Conservation (phyloP, 1,140 invertebrate genomes). For the Habropoda laboriosa region DNA sequence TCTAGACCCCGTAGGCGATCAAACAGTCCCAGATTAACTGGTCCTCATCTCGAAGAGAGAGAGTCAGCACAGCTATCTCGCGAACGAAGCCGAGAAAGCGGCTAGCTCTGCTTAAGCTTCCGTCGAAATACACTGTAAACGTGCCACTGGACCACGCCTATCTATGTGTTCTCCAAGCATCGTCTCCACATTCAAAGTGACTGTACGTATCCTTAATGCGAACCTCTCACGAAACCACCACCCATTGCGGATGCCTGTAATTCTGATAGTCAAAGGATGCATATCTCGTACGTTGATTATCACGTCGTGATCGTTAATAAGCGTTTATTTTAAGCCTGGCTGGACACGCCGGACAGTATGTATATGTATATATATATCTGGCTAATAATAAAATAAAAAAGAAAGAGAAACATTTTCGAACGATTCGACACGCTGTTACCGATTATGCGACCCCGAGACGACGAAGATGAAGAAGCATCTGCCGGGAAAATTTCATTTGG, state of each 20-base stretch:
- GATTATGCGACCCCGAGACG: no score
- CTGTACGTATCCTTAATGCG: constrained; percentile 1
- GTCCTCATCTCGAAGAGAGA: constrained; percentile 49
- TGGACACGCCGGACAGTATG: no score
- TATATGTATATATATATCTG: no score
- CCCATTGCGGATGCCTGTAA: constrained; percentile 4
- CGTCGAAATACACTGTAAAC: constrained; percentile 60
- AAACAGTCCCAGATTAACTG: no score
- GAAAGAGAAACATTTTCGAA: constrained; percentile 20
- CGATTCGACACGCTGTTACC: constrained; percentile 10
- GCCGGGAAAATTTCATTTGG: constrained; percentile 16
- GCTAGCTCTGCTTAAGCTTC: constrained; percentile 40
- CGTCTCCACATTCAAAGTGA: no score
- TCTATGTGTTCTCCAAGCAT: no score
- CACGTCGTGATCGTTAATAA: constrained; percentile 16
- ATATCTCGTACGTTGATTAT: constrained; percentile 14
- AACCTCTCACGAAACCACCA: not conserved
- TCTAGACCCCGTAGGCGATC: no score
- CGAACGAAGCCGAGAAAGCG: constrained; percentile 60
- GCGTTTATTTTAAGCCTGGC: constrained; percentile 34
- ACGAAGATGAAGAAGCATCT: no score
- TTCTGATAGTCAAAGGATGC: not conserved
- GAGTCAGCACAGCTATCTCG: constrained; percentile 39
- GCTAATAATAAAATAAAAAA: no score
- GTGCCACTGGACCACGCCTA: constrained; percentile 60